Percentiles rank a stretch among this genome's conserved stretches.
These are phyloP conservation scores for Patella ulyssiponensis DNA, from an alignment of 2,888 invertebrate genomes.

Conservation along the genomic window DNA sequence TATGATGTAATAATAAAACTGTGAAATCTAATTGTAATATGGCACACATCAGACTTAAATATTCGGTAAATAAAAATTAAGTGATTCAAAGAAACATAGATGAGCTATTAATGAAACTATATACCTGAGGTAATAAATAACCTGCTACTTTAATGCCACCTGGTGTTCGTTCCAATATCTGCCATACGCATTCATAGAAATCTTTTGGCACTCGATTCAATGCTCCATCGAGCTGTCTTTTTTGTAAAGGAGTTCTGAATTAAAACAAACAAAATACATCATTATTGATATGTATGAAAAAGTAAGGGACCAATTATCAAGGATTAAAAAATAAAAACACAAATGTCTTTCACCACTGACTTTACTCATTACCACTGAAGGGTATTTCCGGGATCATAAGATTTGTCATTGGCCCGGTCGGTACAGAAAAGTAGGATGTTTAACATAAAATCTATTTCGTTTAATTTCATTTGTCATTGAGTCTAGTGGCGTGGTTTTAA, in stretches of 20 bases:
- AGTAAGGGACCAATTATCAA: neutral
- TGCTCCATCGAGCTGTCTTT: slow-evolving; percentile 94
- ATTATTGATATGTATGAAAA: neutral
- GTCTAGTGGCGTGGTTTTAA: too few relatives aligned
- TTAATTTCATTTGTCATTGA: too few relatives aligned
- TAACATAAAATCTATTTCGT: too few relatives aligned
- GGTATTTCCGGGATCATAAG: too few relatives aligned
- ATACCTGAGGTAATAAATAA: slow-evolving; percentile 85
- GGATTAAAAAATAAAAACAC: too few relatives aligned
- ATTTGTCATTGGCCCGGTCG: too few relatives aligned
- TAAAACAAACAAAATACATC: neutral
- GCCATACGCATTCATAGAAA: slow-evolving; percentile 92
- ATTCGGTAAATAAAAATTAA: neutral
- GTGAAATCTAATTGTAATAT: neutral
- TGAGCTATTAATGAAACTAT: neutral
- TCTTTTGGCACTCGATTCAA: slow-evolving; percentile 93
- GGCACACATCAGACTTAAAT: neutral
- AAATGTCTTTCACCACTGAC: too few relatives aligned
- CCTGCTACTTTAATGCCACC: slow-evolving; percentile 91
- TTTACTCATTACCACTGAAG: too few relatives aligned
- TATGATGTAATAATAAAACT: neutral
- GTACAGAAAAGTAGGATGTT: too few relatives aligned
- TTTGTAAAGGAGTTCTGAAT: slow-evolving; percentile 81
- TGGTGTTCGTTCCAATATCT: slow-evolving; percentile 89
- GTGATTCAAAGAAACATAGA: neutral